Evolutionary conservation across 1,140 invertebrate genomes (phyloP).

Genomic region (Proales similis): DNA sequence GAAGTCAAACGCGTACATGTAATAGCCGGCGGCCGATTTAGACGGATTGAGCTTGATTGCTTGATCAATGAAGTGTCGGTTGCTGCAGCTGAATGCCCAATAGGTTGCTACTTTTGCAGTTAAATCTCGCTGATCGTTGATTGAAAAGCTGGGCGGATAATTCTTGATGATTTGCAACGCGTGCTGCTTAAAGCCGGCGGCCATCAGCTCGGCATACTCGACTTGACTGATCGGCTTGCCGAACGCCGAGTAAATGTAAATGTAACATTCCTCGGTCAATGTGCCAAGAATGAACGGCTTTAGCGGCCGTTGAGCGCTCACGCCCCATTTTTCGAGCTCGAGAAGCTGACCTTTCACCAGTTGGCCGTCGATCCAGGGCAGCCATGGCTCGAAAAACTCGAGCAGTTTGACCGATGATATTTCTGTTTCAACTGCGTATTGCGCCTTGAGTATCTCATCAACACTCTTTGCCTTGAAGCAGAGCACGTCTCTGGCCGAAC

Average conservation of each 20-base stretch:
- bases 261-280: constrained; percentile 27
- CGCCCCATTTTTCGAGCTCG: constrained; percentile 4
- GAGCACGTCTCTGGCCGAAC: neutral
- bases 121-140: constrained; percentile 2
- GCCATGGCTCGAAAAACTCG: constrained; percentile 35
- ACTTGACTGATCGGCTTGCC: neutral
- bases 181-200: constrained; percentile 15
- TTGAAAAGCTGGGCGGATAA: constrained; percentile 24
- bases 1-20: constrained; percentile 33
- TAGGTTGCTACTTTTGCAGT: constrained; percentile 10
- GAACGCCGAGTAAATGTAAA: constrained; percentile 17
- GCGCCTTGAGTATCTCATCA: constrained; percentile 23
- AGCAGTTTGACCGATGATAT: constrained; percentile 24
- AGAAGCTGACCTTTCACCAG: constrained; percentile 12
- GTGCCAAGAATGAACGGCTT: constrained; percentile 33
- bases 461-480: constrained; percentile 1
- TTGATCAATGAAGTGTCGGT: constrained; percentile 26
- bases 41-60: constrained; percentile 14
- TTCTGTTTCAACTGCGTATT: neutral
- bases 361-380: constrained; percentile 24
- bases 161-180: constrained; percentile 9
- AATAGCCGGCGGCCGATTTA: neutral
- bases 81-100: constrained; percentile 36
- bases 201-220: neutral
- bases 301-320: neutral